Evolutionary conservation across 2,113 vertebrate genomes (phyloP).

Genomic region (Drymodes brunneopygia): DNA sequence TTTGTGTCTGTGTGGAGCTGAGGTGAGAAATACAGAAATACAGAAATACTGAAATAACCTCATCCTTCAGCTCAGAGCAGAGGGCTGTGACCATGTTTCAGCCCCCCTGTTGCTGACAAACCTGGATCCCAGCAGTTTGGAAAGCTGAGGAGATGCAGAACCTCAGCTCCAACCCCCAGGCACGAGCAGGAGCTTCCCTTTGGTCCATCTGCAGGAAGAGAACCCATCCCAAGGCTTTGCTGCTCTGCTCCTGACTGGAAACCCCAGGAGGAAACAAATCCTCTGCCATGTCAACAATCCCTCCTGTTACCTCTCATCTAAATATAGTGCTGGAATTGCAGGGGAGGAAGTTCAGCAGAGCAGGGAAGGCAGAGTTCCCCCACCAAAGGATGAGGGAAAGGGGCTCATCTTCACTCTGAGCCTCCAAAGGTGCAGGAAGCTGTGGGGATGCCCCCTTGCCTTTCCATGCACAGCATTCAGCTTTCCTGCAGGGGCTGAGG

Average conservation of each 20-base stretch:
- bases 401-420: neutral
- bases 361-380: neutral
- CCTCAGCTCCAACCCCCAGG: neutral
- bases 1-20: neutral
- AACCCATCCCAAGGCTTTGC: neutral
- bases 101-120: neutral
- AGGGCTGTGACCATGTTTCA: neutral
- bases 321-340: neutral
- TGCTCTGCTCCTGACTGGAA: neutral
- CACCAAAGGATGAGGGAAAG: neutral
- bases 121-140: neutral
- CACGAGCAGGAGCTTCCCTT: neutral
- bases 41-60: neutral
- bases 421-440: neutral
- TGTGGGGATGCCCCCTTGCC: accelerated
- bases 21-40: neutral
- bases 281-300: neutral
- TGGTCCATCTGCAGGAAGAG: neutral
- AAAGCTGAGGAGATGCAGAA: accelerated
- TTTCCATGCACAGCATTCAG: neutral
- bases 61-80: neutral
- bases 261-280: neutral
- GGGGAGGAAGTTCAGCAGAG: neutral
- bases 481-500: neutral
- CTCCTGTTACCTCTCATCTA: neutral